Conservation (phyloP, 2,113 vertebrate species). For the Xenopus laevis region DNA sequence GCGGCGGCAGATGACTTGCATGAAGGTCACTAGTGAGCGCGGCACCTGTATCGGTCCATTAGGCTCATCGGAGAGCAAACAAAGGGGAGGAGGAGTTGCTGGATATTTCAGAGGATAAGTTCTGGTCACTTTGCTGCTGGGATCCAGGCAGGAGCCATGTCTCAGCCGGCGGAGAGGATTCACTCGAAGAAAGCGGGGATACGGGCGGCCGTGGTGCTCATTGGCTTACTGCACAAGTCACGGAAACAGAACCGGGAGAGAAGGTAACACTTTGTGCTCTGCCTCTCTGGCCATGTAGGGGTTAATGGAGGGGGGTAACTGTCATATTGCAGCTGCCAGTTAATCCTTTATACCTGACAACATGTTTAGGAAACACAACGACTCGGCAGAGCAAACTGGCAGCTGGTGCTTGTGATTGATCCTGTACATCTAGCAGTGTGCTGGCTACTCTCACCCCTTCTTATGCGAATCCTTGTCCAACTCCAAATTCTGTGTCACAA, state of each 20-base stretch:
- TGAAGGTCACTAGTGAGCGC: constrained; percentile 58
- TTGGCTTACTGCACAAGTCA: constrained; percentile 90
- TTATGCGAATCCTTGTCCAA: too few relatives aligned
- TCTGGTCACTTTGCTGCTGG: constrained; percentile 44
- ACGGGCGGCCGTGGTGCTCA: constrained; percentile 87
- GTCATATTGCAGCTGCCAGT: too few relatives aligned
- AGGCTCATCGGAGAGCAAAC: constrained; percentile 26
- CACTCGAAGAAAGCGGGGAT: constrained; percentile 86
- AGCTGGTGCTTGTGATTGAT: too few relatives aligned
- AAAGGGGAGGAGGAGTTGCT: constrained; percentile 23
- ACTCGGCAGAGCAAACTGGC: too few relatives aligned
- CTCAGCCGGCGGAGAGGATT: constrained; percentile 67
- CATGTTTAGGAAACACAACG: too few relatives aligned
- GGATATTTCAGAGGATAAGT: constrained; percentile 30
- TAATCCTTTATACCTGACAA: too few relatives aligned
- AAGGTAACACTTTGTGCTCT: constrained; percentile 55
- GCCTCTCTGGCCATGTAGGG: too few relatives aligned
- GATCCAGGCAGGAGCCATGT: constrained; percentile 66
- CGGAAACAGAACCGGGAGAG: constrained; percentile 76
- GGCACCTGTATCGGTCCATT: constrained; percentile 56
- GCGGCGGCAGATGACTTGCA: constrained; percentile 37
- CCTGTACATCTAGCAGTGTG: too few relatives aligned
- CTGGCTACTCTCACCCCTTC: too few relatives aligned
- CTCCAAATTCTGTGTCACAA: too few relatives aligned
- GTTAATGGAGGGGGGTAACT: too few relatives aligned